A percentile compares a stretch with the other conserved stretches of the same genome.
Evolutionary conservation across 2,113 vertebrate genomes (phyloP).

Genomic region (Albula goreensis): DNA sequence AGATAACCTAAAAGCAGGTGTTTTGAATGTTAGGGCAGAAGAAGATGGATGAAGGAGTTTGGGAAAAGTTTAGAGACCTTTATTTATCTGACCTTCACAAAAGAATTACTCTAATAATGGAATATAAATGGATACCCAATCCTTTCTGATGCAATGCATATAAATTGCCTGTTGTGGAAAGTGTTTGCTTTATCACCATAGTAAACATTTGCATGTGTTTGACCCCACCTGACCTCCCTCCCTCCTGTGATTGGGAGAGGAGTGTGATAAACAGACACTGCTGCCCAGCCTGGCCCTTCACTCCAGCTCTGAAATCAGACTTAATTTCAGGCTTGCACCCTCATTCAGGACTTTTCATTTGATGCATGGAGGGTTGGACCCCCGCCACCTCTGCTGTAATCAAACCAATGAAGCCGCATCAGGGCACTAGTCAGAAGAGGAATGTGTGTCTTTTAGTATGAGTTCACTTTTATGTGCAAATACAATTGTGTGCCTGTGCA

Average conservation of each 20-base stretch:
- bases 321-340: background rate
- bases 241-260: background rate
- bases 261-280: background rate
- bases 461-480: too few relatives aligned
- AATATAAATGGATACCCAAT: background rate
- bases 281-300: background rate
- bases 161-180: background rate
- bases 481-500: too few relatives aligned
- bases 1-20: too few relatives aligned
- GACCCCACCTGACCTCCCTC: background rate
- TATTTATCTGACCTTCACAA: background rate
- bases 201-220: background rate
- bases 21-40: background rate
- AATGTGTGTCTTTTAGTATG: too few relatives aligned
- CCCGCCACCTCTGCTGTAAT: constrained; percentile 33
- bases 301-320: background rate
- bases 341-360: background rate
- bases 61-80: background rate
- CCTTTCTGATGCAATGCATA: background rate
- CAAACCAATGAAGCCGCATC: constrained; percentile 28
- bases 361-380: constrained; percentile 27
- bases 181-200: background rate
- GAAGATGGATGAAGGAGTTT: background rate
- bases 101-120: background rate
- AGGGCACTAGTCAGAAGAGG: too few relatives aligned